phyloP scores from a whole-genome alignment of 2,113 vertebrate species.

The Ardeotis arabs region DNA sequence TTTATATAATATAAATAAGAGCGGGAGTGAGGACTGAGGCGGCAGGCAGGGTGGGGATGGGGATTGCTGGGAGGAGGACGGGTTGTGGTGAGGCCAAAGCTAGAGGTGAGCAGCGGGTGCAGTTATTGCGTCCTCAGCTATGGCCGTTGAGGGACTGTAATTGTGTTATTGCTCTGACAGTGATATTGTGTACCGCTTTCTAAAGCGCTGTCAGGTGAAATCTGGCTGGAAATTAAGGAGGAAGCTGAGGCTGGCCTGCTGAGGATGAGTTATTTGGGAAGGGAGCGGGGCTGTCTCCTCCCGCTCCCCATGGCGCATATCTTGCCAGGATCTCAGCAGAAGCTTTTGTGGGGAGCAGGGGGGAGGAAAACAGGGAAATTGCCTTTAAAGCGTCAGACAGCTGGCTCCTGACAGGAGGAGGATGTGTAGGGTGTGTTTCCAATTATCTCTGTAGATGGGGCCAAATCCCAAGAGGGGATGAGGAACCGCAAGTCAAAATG shows the following conservation, averaged over 20 bases:
- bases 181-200: not conserved
- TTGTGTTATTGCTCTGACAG: not conserved
- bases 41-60: not conserved
- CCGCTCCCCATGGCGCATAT: fast-evolving
- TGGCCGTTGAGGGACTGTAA: slow-evolving; percentile 16
- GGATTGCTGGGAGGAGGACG: not conserved
- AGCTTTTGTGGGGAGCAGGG: not conserved
- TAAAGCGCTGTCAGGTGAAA: slow-evolving; percentile 30
- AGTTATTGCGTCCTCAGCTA: slow-evolving; percentile 21
- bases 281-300: not conserved
- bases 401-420: slow-evolving; percentile 42
- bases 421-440: slow-evolving; percentile 43
- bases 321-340: not conserved
- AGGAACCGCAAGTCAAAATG: slow-evolving; percentile 31
- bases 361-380: not conserved
- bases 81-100: not conserved
- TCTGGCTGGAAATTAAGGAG: slow-evolving; percentile 23
- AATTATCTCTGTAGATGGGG: slow-evolving; percentile 64
- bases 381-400: slow-evolving; percentile 37
- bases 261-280: not conserved
- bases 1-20: too few relatives aligned
- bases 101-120: not conserved
- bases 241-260: not conserved
- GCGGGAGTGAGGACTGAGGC: not conserved
- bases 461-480: slow-evolving; percentile 29